A percentile compares a stretch with the other conserved stretches of the same genome.
Conservation (phyloP, 2,797 vertebrate genomes). For the Spea hammondii region DNA sequence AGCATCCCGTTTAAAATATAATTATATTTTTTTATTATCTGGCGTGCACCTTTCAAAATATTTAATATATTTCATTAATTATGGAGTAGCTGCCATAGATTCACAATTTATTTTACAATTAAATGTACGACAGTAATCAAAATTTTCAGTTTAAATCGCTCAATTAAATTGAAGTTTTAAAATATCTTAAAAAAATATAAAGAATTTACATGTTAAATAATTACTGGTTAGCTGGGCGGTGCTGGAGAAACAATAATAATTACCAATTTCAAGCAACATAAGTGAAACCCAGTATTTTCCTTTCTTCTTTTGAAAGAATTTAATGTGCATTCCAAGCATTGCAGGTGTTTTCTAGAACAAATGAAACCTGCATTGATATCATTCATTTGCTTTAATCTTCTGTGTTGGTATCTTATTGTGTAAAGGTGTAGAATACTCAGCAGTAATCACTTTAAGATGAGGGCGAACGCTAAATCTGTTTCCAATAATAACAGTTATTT, state of each 20-base stretch:
- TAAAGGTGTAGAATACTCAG: background rate
- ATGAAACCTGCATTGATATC: slow-evolving; percentile 1
- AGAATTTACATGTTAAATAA: slow-evolving; percentile 23
- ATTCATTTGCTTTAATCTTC: slow-evolving; percentile 11
- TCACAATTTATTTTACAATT: too few relatives aligned
- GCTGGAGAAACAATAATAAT: background rate
- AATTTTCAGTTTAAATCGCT: too few relatives aligned
- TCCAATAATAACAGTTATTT: slow-evolving; percentile 19
- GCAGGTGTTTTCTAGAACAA: slow-evolving; percentile 6
- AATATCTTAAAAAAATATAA: too few relatives aligned
- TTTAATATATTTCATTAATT: too few relatives aligned
- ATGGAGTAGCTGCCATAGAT: too few relatives aligned
- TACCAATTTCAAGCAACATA: background rate
- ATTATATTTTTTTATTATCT: too few relatives aligned
- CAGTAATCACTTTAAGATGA: slow-evolving; percentile 25
- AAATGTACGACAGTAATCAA: too few relatives aligned
- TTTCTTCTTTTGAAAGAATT: background rate
- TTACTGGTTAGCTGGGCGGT: background rate
- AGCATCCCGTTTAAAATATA: too few relatives aligned
- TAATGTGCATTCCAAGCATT: background rate
- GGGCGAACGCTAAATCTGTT: slow-evolving; percentile 13
- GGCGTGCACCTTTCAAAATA: too few relatives aligned
- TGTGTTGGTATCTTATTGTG: slow-evolving; percentile 10
- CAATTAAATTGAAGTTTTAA: too few relatives aligned
- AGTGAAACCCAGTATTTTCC: background rate